Evolutionary conservation across 2,888 invertebrate species (phyloP).

Genomic region (Bellardia pandia): DNA sequence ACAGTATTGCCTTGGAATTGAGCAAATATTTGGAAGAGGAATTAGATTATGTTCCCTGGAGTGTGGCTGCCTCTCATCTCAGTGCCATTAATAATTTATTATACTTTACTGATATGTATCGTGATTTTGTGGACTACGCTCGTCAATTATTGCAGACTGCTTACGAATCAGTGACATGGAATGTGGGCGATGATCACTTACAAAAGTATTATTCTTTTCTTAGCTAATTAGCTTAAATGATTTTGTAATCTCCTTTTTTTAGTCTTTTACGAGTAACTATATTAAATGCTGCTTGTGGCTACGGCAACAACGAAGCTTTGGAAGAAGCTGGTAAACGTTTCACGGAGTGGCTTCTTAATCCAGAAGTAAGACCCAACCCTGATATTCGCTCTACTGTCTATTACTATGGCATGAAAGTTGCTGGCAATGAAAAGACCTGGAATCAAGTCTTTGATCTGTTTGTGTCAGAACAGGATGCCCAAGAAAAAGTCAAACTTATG

Average conservation of each 20-base stretch:
- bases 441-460: conserved; percentile 90
- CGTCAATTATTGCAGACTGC: conserved; percentile 86
- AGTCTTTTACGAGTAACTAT: conserved; percentile 88
- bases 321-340: conserved; percentile 86
- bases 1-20: conserved; percentile 88
- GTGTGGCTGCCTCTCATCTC: conserved; percentile 86
- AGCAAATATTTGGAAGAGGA: conserved; percentile 89
- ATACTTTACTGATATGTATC: conserved; percentile 85
- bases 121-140: conserved; percentile 86
- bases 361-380: conserved; percentile 85
- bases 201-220: conserved; percentile 79
- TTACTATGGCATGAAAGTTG: conserved; percentile 88
- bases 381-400: conserved; percentile 88
- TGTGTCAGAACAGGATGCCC: conserved; percentile 89
- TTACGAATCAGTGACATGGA: conserved; percentile 88
- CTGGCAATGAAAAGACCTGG: conserved; percentile 89
- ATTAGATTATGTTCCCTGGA: conserved; percentile 90
- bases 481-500: conserved; percentile 91
- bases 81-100: conserved; percentile 85
- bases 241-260: conserved; percentile 37
- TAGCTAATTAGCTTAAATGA: not conserved
- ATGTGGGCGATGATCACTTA: conserved; percentile 84
- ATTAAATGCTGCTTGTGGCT: conserved; percentile 87
- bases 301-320: conserved; percentile 87
- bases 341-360: conserved; percentile 86